Evolutionary conservation across 2,888 invertebrate genomes (phyloP).

Genomic region (Nymphalis polychloros): DNA sequence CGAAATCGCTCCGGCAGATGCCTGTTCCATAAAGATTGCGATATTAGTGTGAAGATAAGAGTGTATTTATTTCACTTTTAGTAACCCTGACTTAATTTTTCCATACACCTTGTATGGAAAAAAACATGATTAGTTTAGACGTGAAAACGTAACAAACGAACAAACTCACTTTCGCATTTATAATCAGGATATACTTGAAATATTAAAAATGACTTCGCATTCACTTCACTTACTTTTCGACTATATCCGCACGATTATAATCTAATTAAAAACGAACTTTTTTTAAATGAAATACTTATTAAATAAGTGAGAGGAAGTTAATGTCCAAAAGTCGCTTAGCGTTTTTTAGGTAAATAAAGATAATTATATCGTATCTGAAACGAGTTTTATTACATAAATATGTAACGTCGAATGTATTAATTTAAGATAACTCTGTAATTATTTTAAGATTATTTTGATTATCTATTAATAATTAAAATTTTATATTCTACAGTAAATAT

Average conservation of each 20-base stretch:
- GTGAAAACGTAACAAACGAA: too few species aligned
- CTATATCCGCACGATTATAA: background rate
- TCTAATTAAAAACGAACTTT: background rate
- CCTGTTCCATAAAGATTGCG: too few species aligned
- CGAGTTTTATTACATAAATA: conserved; percentile 3
- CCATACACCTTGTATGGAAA: too few species aligned
- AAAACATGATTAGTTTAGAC: too few species aligned
- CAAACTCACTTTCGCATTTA: too few species aligned
- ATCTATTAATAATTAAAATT: background rate
- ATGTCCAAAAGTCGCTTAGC: background rate
- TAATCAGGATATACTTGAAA: too few species aligned
- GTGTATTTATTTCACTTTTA: too few species aligned
- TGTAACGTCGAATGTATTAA: background rate
- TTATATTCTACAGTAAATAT: background rate
- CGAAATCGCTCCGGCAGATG: too few species aligned
- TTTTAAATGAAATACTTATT: background rate
- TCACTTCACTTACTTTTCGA: background rate
- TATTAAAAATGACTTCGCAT: too few species aligned
- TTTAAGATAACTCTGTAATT: background rate
- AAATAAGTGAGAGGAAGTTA: background rate
- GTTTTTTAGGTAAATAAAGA: conserved; percentile 3
- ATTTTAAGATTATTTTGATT: conserved; percentile 7
- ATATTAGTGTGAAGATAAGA: too few species aligned
- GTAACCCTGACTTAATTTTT: too few species aligned
- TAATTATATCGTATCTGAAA: background rate